A percentile compares a stretch with the other conserved stretches of the same genome.
Evolutionary conservation across 30 jellyfish, hydroid and myxozoan genomes (phyloP).

Genomic region (Rhopilema esculentum): DNA sequence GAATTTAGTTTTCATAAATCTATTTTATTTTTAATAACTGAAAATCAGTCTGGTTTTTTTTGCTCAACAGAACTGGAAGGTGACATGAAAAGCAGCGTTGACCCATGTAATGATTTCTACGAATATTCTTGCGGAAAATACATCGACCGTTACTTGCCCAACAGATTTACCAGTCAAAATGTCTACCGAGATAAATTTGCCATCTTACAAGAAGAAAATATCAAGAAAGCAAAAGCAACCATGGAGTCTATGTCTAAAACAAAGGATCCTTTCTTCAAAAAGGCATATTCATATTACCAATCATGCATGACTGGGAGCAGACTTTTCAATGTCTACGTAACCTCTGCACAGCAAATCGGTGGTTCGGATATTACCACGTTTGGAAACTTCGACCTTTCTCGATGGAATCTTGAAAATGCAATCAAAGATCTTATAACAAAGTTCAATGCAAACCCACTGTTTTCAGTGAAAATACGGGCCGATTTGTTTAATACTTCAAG

Average conservation of each 20-base stretch:
- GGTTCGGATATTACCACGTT: conserved; percentile 25
- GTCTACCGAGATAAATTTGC: conserved; percentile 15
- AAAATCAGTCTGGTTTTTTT: background rate
- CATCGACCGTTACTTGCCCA: conserved; percentile 35
- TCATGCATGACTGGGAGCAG: conserved; percentile 20
- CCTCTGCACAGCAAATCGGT: conserved; percentile 30
- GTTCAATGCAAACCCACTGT: conserved; percentile 34
- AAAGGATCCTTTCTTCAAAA: conserved; percentile 30
- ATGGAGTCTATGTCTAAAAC: conserved; percentile 36
- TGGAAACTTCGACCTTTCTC: background rate
- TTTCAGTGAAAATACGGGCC: conserved; percentile 13
- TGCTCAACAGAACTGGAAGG: conserved; percentile 41
- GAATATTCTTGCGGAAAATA: conserved; percentile 43
- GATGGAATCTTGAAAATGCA: conserved; percentile 38
- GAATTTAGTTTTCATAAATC: no score
- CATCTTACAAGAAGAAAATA: background rate
- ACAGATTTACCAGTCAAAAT: background rate
- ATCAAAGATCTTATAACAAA: background rate
- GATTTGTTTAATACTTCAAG: conserved; percentile 34
- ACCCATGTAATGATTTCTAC: conserved; percentile 47
- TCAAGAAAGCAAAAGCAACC: conserved; percentile 19
- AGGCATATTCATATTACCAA: conserved; percentile 26
- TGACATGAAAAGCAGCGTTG: conserved; percentile 35
- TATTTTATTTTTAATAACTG: no score
- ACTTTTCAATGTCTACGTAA: conserved; percentile 3